Evolutionary conservation across 2,888 invertebrate genomes (phyloP), one percentile per base, ranked within the genome.

Genomic region (Vanessa cardui): DNA sequence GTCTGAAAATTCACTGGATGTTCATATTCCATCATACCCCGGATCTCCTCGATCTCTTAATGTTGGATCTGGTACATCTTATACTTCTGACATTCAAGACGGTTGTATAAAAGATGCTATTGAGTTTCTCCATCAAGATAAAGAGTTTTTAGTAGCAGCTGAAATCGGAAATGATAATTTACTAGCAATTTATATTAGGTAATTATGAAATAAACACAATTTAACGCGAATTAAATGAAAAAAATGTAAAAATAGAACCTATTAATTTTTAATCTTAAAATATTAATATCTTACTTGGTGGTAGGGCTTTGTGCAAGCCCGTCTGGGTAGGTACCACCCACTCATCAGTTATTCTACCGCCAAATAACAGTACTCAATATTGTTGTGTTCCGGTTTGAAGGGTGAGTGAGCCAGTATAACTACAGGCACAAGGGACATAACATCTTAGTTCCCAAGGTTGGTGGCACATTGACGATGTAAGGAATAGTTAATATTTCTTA

Each of bases 71-170:
- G 60, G 39, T 8, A 46, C 16, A 8, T 78, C 83, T 2, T 8
- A 71, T 20, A 44, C 33, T 12, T 72, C 73, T 3, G 26, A 62
- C 5, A 69, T 71, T 21, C 50, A 71, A 49, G 68, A 75, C 62
- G 61, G 62, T 5, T 68, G 73, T 60, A 58, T 84, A 15, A 76
- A 72, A 58, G 69, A 76, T 62, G 83, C 83, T 47, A 73, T 87
- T n/a, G 80, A 86, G 12, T 85, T 82, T 63, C 75, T 91, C 5
- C 84, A 88, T 39, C 73, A 74, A 18, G 88, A 89, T 68, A 80
- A 82, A 20, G 83, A 82, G 0, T 83, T 88, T 31, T 76, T 90
- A 39, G 73, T 82, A 31, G 88, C 89, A 64, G 90, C 90, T 45
- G 90, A 88, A 78, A 74, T 79, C 44, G 88, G 87, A 44, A 82